These are phyloP conservation scores for Seriola quinqueradiata DNA, from an alignment of 2,113 vertebrate species.

Conservation along the genomic window DNA sequence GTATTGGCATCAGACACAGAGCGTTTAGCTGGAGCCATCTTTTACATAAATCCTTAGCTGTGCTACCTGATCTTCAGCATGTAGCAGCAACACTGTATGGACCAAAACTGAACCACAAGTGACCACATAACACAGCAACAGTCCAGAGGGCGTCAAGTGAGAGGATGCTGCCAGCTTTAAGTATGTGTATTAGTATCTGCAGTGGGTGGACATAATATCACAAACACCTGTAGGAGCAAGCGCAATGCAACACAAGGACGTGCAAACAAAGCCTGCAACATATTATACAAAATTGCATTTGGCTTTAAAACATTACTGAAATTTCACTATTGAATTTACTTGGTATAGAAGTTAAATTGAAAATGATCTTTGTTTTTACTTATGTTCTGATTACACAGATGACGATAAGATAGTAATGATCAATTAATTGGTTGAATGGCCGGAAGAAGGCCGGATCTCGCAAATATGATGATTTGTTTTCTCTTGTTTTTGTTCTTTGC, in stretches of 20 bases:
- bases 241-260: background rate
- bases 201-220: background rate
- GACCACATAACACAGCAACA: background rate
- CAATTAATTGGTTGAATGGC: too few species aligned
- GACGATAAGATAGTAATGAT: too few species aligned
- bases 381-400: background rate
- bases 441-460: too few species aligned
- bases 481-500: too few species aligned
- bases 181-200: background rate
- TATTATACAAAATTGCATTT: background rate
- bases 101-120: background rate
- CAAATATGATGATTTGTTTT: too few species aligned
- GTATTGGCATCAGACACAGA: constrained; percentile 10
- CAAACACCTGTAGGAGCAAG: background rate
- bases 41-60: background rate
- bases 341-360: too few species aligned
- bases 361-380: too few species aligned
- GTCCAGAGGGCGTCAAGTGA: background rate
- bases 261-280: background rate
- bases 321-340: background rate
- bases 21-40: background rate
- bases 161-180: background rate
- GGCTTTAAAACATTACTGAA: background rate
- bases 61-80: background rate
- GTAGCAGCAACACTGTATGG: background rate